Conservation (phyloP, 2,888 invertebrate genomes). For the Cloeon dipterum region DNA sequence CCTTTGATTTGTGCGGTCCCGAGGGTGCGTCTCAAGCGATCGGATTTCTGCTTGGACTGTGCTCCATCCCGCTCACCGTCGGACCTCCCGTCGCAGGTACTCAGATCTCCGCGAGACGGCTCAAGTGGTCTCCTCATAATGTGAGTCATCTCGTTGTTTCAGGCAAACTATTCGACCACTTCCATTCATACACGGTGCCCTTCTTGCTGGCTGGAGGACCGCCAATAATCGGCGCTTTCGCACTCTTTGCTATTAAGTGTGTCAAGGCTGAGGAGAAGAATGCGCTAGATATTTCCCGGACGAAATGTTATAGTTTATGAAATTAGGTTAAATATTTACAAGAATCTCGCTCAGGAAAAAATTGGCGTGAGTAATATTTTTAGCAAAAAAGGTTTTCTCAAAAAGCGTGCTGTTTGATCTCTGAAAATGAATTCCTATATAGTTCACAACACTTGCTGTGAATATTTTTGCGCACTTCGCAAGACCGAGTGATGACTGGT, state of each 20-base stretch:
- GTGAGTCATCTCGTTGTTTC: constrained; percentile 7
- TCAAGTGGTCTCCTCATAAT: not conserved
- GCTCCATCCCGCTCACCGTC: constrained; percentile 61
- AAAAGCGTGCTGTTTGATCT: too few species aligned
- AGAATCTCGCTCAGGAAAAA: too few species aligned
- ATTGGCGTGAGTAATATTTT: too few species aligned
- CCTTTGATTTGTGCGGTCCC: constrained; percentile 65
- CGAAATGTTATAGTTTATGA: too few species aligned
- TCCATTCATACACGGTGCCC: constrained; percentile 43
- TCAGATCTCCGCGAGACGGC: constrained; percentile 21
- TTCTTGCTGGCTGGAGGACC: constrained; percentile 68
- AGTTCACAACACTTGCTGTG: too few species aligned
- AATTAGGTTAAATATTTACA: too few species aligned
- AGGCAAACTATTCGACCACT: constrained; percentile 21
- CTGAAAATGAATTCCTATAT: too few species aligned
- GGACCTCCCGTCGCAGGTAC: constrained; percentile 73
- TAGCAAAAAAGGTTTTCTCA: too few species aligned
- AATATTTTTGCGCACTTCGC: too few species aligned
- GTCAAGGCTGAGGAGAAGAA: too few species aligned
- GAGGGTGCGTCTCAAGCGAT: constrained; percentile 73
- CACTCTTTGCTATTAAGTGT: constrained; percentile 39
- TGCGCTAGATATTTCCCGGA: too few species aligned
- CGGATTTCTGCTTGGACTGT: constrained; percentile 68
- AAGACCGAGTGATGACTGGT: too few species aligned
- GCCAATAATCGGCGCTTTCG: constrained; percentile 53